Evolutionary conservation across 2,113 vertebrate species (phyloP).

Genomic region (Cercopithecus mona): DNA sequence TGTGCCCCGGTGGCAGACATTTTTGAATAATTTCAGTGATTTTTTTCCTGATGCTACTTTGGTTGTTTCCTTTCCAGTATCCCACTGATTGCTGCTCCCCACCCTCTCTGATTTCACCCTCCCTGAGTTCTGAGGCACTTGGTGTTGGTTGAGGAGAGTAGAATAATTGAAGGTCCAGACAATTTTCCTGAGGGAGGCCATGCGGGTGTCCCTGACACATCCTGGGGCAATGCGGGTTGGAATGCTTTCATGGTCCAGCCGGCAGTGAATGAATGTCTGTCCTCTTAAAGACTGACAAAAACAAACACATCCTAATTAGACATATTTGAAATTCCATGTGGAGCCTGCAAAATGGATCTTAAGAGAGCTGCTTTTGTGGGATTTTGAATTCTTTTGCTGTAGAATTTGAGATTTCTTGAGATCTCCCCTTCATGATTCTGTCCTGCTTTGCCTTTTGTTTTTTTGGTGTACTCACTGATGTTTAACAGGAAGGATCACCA

Average conservation of each 20-base stretch:
- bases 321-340: not conserved
- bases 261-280: not conserved
- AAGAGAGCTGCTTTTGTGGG: not conserved
- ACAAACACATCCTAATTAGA: not conserved
- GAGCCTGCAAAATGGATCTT: not conserved
- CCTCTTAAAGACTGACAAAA: not conserved
- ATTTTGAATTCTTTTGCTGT: not conserved
- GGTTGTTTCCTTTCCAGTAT: not conserved
- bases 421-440: not conserved
- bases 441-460: not conserved
- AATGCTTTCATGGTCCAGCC: not conserved
- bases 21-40: conserved; percentile 21
- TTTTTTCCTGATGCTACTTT: not conserved
- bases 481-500: not conserved
- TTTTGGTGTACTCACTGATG: not conserved
- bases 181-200: rapidly evolving
- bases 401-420: not conserved
- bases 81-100: not conserved
- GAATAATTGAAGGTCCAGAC: rapidly evolving
- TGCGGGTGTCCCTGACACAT: not conserved
- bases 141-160: not conserved
- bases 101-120: no score
- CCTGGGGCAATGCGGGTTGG: rapidly evolving
- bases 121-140: not conserved
- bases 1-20: conserved; percentile 5